These are phyloP conservation scores for Chloroclysta siterata DNA, from an alignment of 2,888 invertebrate species.

Conservation along the genomic window DNA sequence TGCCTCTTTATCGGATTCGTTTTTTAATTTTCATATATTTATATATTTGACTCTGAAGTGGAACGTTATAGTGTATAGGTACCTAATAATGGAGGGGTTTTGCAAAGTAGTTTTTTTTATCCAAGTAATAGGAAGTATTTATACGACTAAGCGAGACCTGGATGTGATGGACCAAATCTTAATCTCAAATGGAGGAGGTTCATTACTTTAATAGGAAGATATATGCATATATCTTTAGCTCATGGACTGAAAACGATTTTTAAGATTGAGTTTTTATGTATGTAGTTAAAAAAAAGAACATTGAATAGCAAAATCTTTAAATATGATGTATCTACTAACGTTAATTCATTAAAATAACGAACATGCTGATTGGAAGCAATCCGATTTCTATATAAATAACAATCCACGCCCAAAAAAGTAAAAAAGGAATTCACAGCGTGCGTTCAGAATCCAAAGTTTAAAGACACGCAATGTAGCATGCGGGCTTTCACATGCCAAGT, in stretches of 20 bases:
- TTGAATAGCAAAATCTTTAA: too few relatives aligned
- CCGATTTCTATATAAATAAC: conserved; percentile 51
- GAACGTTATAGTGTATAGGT: not conserved
- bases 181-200: too few relatives aligned
- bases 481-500: conserved; percentile 54
- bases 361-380: conserved; percentile 50
- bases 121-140: too few relatives aligned
- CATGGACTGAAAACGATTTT: too few relatives aligned
- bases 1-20: conserved; percentile 24
- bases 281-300: too few relatives aligned
- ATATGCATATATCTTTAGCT: too few relatives aligned
- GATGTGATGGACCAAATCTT: too few relatives aligned
- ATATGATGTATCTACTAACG: conserved; percentile 1
- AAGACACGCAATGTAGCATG: conserved; percentile 67
- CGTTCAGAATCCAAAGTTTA: conserved; percentile 61
- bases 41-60: not conserved
- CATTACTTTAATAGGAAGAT: too few relatives aligned
- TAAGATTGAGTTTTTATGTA: too few relatives aligned
- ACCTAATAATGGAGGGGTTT: too few relatives aligned
- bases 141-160: too few relatives aligned
- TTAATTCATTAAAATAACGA: conserved; percentile 37
- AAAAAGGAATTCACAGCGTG: conserved; percentile 60
- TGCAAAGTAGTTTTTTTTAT: too few relatives aligned
- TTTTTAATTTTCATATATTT: conserved; percentile 17
- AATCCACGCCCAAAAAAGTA: conserved; percentile 48